Evolutionary conservation across 2,797 vertebrate genomes (phyloP).

Genomic region (Vespertilio murinus): DNA sequence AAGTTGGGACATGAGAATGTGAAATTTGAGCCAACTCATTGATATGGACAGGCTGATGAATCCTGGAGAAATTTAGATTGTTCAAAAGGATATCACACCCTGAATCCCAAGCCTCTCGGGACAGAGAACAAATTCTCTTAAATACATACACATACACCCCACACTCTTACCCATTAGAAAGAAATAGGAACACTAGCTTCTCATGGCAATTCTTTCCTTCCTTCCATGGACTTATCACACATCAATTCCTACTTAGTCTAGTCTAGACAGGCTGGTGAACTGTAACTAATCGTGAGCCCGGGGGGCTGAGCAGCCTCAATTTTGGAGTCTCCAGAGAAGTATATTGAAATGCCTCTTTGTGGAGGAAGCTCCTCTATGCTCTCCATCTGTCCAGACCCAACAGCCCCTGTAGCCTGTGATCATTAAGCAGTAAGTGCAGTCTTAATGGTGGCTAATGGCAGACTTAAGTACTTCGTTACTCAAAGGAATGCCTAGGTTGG

Average conservation of each 20-base stretch:
- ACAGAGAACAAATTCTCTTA: constrained; percentile 4
- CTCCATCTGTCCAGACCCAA: constrained; percentile 52
- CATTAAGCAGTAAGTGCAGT: constrained; percentile 56
- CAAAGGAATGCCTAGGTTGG: constrained; percentile 51
- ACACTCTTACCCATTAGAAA: neutral
- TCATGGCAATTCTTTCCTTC: neutral
- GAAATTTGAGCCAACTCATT: neutral
- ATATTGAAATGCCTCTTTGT: neutral
- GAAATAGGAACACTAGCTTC: neutral
- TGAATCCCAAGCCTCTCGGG: neutral
- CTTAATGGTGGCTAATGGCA: constrained; percentile 53
- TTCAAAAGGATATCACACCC: neutral
- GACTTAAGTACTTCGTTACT: constrained; percentile 63
- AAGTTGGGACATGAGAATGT: neutral
- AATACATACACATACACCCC: neutral
- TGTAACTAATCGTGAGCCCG: neutral
- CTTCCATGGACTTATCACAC: neutral
- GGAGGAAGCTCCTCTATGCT: neutral
- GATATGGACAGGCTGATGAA: neutral
- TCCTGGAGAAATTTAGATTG: neutral
- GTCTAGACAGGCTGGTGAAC: neutral
- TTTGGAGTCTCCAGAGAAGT: neutral
- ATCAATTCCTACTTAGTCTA: neutral
- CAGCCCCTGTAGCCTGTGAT: constrained; percentile 34
- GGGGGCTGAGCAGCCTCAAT: constrained; percentile 20